A percentile compares a stretch with the other conserved stretches of the same genome.
phyloP scores from a whole-genome alignment of 2,113 vertebrate species.

The Trachemys scripta region DNA sequence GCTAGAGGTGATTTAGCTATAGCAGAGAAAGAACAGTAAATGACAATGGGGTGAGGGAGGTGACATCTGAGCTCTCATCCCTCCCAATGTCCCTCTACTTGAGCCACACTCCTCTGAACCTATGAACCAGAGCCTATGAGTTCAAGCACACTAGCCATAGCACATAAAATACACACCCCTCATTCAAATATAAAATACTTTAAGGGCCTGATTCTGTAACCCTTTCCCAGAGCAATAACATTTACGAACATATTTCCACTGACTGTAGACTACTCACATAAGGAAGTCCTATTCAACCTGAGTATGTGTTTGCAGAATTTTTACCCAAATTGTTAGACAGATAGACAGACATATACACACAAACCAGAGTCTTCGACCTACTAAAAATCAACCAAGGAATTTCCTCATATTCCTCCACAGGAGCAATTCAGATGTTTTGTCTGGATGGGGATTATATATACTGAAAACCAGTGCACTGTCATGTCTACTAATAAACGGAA shows the following conservation, averaged over 20 bases:
- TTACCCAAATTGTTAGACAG: accelerated
- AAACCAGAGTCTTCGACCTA: neutral
- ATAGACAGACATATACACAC: neutral
- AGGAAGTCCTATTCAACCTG: neutral
- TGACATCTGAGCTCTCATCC: neutral
- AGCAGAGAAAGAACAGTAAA: neutral
- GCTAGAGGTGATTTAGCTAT: neutral
- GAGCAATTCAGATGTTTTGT: neutral
- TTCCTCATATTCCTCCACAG: neutral
- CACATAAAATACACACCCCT: accelerated
- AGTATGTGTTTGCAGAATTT: neutral
- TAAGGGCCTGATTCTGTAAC: neutral
- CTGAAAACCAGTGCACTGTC: neutral
- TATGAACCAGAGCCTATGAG: neutral
- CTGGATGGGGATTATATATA: neutral
- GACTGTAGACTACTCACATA: neutral
- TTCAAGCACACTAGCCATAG: neutral
- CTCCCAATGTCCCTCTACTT: neutral
- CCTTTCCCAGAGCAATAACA: neutral
- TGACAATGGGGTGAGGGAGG: neutral
- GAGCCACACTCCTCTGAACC: neutral
- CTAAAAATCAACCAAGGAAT: neutral
- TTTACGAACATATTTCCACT: neutral
- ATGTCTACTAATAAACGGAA: neutral
- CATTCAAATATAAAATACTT: neutral